Percentiles rank a stretch among this genome's conserved stretches.
Evolutionary conservation across 2,113 vertebrate species (phyloP).

Genomic region (Malaclemys terrapin): DNA sequence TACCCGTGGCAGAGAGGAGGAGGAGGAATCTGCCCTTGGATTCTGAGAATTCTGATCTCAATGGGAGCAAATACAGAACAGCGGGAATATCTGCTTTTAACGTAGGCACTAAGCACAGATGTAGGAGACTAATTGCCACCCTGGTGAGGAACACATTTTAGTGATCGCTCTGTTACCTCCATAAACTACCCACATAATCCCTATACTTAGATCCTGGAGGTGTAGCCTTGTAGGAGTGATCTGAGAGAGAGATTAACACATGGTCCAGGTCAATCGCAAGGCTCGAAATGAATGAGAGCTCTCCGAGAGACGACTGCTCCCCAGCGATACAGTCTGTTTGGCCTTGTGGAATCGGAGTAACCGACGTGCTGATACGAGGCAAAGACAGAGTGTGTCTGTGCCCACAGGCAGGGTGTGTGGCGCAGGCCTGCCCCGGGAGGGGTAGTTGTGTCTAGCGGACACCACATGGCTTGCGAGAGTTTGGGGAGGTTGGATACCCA

Average conservation of each 20-base stretch:
- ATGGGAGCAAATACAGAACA: background rate
- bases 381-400: background rate
- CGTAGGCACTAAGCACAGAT: background rate
- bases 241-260: background rate
- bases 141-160: background rate
- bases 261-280: background rate
- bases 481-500: background rate
- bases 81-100: background rate
- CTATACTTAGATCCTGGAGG: background rate
- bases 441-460: background rate
- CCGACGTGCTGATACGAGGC: background rate
- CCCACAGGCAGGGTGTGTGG: background rate
- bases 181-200: background rate
- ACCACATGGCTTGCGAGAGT: background rate
- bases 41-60: background rate
- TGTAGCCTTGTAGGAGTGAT: background rate
- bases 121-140: background rate
- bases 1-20: background rate
- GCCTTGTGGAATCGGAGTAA: background rate
- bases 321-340: background rate
- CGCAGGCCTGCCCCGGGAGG: background rate
- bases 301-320: background rate
- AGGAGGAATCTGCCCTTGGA: background rate
- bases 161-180: background rate
- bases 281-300: background rate